phyloP scores from a whole-genome alignment of 2,113 vertebrate genomes.

The Rhinoptilus africanus region DNA sequence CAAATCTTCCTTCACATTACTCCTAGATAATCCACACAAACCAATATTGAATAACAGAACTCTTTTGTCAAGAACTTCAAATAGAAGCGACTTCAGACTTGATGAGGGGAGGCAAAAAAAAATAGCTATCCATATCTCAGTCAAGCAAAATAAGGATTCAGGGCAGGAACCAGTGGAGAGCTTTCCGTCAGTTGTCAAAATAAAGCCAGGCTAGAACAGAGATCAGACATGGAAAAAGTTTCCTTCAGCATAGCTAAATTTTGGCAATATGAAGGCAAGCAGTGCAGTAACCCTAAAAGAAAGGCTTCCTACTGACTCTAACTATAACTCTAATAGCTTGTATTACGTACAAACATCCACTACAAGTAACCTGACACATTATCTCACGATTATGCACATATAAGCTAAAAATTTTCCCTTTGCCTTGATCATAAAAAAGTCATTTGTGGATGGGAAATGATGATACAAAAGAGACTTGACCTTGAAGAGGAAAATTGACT shows the following conservation, averaged over 20 bases:
- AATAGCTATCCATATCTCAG: not conserved
- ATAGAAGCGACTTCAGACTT: not conserved
- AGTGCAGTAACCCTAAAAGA: not conserved
- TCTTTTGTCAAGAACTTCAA: not conserved
- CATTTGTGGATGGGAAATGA: conserved; percentile 7
- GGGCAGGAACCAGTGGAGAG: not conserved
- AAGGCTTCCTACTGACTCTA: not conserved
- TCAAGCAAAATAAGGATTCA: not conserved
- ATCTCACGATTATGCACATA: not conserved
- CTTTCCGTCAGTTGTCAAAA: not conserved
- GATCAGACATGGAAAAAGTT: conserved; percentile 14
- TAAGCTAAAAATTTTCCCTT: not conserved
- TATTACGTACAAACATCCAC: not conserved
- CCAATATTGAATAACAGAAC: not conserved
- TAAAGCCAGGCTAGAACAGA: not conserved
- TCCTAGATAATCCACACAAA: not conserved
- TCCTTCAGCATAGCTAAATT: not conserved
- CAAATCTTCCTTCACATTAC: not conserved
- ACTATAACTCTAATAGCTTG: not conserved
- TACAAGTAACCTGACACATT: not conserved
- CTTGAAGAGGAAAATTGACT: conserved; percentile 45
- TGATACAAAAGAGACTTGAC: conserved; percentile 23
- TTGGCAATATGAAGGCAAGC: not conserved
- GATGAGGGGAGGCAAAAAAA: not conserved
- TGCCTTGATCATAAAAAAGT: not conserved